A percentile compares a stretch with the other conserved stretches of the same genome.
These are phyloP conservation scores for Rhagium mordax DNA, from an alignment of 2,888 invertebrate genomes.

Conservation along the genomic window DNA sequence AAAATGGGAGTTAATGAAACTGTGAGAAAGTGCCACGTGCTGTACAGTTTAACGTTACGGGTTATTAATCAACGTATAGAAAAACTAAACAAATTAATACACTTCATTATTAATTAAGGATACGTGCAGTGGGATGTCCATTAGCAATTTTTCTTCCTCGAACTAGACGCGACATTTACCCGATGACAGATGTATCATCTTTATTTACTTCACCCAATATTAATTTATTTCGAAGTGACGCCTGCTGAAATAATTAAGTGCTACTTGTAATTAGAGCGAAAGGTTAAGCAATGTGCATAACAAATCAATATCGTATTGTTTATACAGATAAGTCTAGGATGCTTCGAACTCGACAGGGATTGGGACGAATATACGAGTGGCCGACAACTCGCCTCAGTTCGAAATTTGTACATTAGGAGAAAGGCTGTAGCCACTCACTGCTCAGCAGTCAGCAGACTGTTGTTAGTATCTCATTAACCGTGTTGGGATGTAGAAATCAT, in stretches of 20 bases:
- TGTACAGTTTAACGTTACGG: too few relatives aligned
- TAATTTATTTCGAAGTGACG: not conserved
- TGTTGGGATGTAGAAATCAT: too few relatives aligned
- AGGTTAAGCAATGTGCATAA: not conserved
- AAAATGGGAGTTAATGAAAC: not conserved
- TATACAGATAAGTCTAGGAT: too few relatives aligned
- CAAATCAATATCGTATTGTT: not conserved
- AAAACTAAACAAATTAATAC: not conserved
- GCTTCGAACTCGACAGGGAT: too few relatives aligned
- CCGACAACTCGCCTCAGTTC: too few relatives aligned
- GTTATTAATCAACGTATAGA: not conserved
- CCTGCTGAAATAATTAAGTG: not conserved
- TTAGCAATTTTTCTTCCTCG: not conserved
- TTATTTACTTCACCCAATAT: not conserved
- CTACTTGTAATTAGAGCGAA: not conserved
- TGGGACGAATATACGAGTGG: too few relatives aligned
- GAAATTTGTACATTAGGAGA: too few relatives aligned
- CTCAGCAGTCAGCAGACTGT: too few relatives aligned
- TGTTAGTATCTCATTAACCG: too few relatives aligned
- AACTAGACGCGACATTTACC: not conserved
- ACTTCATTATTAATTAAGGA: not conserved
- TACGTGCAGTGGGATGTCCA: not conserved
- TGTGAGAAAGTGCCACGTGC: not conserved
- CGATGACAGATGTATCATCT: not conserved
- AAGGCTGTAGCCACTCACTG: too few relatives aligned